Evolutionary conservation across 2,797 vertebrate species (phyloP).

Genomic region (Percopsis omiscomaycus): DNA sequence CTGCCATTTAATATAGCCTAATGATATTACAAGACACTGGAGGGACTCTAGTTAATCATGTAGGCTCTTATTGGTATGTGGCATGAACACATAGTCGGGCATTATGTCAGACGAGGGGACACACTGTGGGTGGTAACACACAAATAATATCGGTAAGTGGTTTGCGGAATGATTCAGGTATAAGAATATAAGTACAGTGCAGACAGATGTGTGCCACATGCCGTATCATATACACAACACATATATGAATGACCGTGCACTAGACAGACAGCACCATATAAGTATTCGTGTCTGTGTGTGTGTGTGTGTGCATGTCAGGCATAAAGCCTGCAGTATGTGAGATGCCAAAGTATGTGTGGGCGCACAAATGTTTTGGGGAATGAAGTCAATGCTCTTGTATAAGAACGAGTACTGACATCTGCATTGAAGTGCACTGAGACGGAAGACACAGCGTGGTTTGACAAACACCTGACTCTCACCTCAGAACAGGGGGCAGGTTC

Average conservation of each 20-base stretch:
- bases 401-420: slow-evolving; percentile 62
- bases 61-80: background rate
- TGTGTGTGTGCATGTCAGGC: slow-evolving; percentile 4
- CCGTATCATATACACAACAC: too few species aligned
- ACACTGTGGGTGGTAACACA: background rate
- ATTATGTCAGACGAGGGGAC: slow-evolving; percentile 3
- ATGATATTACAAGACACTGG: slow-evolving; percentile 8
- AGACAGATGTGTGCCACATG: too few species aligned
- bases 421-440: slow-evolving; percentile 67
- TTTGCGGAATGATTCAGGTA: background rate
- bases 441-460: slow-evolving; percentile 54
- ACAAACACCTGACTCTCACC: slow-evolving; percentile 61
- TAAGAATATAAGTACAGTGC: too few species aligned
- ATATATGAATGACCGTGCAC: background rate
- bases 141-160: slow-evolving; percentile 4
- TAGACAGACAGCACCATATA: background rate
- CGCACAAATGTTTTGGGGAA: slow-evolving; percentile 8
- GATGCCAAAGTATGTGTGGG: slow-evolving; percentile 9
- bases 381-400: slow-evolving; percentile 44
- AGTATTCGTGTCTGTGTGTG: slow-evolving; percentile 2
- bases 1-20: background rate
- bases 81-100: slow-evolving; percentile 1
- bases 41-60: background rate
- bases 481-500: slow-evolving; percentile 35
- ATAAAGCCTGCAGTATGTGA: slow-evolving; percentile 5